Evolutionary conservation across 1,140 invertebrate genomes (phyloP), one percentile per base, ranked within the genome.

Genomic region (Gonatopus flavifemur): DNA sequence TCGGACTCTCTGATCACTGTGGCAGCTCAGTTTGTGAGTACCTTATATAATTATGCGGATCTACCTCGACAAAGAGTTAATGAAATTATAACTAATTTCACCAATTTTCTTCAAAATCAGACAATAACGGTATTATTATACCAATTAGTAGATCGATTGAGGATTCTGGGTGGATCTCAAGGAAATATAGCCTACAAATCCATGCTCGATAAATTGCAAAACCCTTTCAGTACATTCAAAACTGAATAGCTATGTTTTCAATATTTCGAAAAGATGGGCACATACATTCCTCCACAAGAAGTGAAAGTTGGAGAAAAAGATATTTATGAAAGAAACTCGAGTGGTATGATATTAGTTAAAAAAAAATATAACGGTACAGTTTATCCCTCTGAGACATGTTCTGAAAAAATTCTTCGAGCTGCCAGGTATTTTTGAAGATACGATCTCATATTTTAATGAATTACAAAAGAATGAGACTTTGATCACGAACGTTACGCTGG

Each of bases 241-340:
- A 39, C 5, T 18, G 37, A 39, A 20, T 20, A 19, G 16, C 7
- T 18, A 39, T 16, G 37, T 39, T 39, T 39, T n/a, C 5, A 18
- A 21, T 21, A 39, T 19, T 39, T 39, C 20, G 19, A 39, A 20
- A 13, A 13, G 21, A 39, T 39, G 16, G 37, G 37, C 12, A 39
- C 37, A n/a, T 39, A 39, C 21, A 39, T 39, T 39, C n/a, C 13
- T 39, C 16, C 37, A 16, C 37, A 39, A 39, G 37, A 39, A 39
- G 20, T 39, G 6, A 19, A 19, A 16, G 37, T 39, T 16, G 12
- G 21, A 13, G 37, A 20, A 13, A 16, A 18, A 16, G 20, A 13
- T 9, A 28, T 13, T 25, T 21, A 16, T 21, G 21, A n/a, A 12
- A 39, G 15, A 13, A 18, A 12, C 37, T 18, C 19, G 25, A 13